phyloP scores from a whole-genome alignment of 2,888 invertebrate genomes.

The Sylvicola cinctus region DNA sequence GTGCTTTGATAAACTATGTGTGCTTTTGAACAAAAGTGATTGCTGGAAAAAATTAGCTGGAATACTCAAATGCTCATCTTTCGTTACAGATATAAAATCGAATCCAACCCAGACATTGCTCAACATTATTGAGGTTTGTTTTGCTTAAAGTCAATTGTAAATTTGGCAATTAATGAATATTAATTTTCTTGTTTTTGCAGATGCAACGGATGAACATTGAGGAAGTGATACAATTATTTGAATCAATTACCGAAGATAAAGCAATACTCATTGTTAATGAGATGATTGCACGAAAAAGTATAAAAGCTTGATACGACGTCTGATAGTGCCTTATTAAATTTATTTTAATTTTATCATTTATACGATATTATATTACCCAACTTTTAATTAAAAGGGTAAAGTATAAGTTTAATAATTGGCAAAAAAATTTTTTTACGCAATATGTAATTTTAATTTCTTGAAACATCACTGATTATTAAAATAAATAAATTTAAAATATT shows the following conservation, averaged over 20 bases:
- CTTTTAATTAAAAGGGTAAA: no score
- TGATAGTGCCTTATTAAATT: no score
- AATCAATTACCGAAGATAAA: not conserved
- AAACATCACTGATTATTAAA: no score
- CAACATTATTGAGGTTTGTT: slow-evolving; percentile 28
- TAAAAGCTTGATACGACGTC: no score
- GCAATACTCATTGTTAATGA: slow-evolving; percentile 2
- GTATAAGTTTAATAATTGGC: no score
- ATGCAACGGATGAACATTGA: not conserved
- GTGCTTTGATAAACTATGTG: slow-evolving; percentile 27
- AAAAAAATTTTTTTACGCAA: no score
- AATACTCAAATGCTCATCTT: slow-evolving; percentile 29
- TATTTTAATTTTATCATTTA: no score
- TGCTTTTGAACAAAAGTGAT: slow-evolving; percentile 30
- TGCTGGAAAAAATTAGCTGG: slow-evolving; percentile 38
- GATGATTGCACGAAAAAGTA: slow-evolving; percentile 2
- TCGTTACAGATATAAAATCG: slow-evolving; percentile 28
- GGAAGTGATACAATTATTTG: no score
- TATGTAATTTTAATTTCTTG: no score
- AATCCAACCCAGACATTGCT: slow-evolving; percentile 35
- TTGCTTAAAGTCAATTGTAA: not conserved
- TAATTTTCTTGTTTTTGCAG: not conserved
- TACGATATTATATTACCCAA: no score
- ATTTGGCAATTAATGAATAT: not conserved
- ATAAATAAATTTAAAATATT: no score